A percentile compares a stretch with the other conserved stretches of the same genome.
phyloP scores from a whole-genome alignment of 2,888 invertebrate species.

The Drosophila subsilvestris region DNA sequence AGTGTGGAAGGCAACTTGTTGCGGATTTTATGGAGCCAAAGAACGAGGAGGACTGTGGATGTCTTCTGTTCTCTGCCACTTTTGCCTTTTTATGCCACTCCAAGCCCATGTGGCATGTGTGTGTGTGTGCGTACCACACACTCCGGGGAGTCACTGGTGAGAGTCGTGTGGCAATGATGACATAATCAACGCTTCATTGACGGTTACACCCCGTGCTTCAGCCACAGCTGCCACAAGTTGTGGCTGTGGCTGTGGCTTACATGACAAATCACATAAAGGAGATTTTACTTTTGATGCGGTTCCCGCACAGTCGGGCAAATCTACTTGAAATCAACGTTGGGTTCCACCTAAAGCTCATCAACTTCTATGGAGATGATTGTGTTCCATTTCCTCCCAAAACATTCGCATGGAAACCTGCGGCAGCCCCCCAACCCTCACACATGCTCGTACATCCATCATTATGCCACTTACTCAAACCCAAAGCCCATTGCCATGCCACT shows the following conservation, averaged over 20 bases:
- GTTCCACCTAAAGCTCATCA: too few relatives aligned
- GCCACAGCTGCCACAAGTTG: constrained; percentile 32
- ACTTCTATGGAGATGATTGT: too few relatives aligned
- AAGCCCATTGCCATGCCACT: constrained; percentile 1
- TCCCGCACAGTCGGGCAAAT: too few relatives aligned
- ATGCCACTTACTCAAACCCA: neutral
- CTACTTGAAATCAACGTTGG: too few relatives aligned
- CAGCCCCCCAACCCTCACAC: too few relatives aligned
- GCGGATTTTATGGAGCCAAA: constrained; percentile 17
- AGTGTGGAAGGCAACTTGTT: neutral
- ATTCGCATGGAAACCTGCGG: too few relatives aligned
- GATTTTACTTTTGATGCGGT: too few relatives aligned
- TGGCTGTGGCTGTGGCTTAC: constrained; percentile 8
- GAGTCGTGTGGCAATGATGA: constrained; percentile 52
- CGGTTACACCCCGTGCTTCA: constrained; percentile 13
- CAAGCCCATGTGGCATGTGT: constrained; percentile 51
- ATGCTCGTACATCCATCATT: neutral
- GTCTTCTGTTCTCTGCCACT: constrained; percentile 32
- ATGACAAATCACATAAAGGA: constrained; percentile 19
- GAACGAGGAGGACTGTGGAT: constrained; percentile 27
- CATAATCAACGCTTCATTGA: constrained; percentile 76
- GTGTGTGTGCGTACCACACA: constrained; percentile 24
- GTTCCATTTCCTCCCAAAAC: too few relatives aligned
- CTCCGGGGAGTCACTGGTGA: constrained; percentile 35
- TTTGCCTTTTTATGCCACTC: constrained; percentile 67